Percentiles rank a stretch among this genome's conserved stretches.
Conservation (phyloP, 2,113 vertebrate genomes). For the Microcebus lehilahytsara region DNA sequence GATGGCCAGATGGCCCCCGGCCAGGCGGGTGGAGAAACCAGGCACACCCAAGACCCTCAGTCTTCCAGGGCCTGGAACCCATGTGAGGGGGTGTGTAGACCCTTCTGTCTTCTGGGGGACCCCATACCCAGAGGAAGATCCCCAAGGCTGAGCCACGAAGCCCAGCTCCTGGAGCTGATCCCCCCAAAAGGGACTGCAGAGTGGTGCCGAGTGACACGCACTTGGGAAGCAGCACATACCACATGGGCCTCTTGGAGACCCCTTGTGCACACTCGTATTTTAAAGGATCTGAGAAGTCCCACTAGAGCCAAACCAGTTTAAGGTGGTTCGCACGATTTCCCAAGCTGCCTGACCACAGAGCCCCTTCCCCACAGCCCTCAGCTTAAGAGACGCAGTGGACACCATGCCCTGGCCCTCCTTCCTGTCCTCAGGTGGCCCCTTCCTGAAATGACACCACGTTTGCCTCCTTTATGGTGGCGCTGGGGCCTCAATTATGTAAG, state of each 20-base stretch:
- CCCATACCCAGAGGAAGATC: not conserved
- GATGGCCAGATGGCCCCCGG: not conserved
- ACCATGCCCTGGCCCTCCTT: accelerated
- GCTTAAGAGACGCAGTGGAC: not conserved
- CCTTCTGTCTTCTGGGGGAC: not conserved
- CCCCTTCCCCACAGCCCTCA: not conserved
- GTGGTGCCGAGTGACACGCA: not conserved
- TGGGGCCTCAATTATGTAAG: not conserved
- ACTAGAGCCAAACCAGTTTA: not conserved
- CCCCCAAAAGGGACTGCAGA: not conserved
- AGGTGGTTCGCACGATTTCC: not conserved
- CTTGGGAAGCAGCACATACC: not conserved
- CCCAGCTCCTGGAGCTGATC: not conserved
- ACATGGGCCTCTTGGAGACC: not conserved
- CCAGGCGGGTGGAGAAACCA: not conserved
- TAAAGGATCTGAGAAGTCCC: not conserved
- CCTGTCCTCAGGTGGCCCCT: not conserved
- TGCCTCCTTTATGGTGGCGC: not conserved
- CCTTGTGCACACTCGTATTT: accelerated
- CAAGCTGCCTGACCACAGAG: not conserved
- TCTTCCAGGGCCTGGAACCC: not conserved
- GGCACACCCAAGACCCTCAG: accelerated
- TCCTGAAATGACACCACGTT: not conserved
- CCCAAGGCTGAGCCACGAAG: not conserved
- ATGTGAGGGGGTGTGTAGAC: not conserved